A percentile compares a stretch with the other conserved stretches of the same genome.
Conservation (phyloP, 1,140 invertebrate species). For the Hermatobates lingyangjiaoensis region DNA sequence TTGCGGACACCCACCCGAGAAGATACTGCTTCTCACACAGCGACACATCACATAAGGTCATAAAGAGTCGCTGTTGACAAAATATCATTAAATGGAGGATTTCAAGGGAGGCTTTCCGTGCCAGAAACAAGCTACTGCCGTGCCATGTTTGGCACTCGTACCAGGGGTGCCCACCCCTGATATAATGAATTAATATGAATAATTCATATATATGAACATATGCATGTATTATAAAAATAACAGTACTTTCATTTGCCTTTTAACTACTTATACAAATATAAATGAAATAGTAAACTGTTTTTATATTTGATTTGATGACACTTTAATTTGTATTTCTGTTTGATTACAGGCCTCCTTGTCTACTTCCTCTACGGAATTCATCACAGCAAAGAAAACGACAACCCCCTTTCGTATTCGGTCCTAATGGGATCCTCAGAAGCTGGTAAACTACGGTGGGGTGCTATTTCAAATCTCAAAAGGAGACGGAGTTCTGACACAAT, state of each 20-base stretch:
- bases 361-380: constrained; percentile 81
- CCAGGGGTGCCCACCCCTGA: too few species aligned
- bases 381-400: constrained; percentile 62
- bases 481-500: constrained; percentile 20
- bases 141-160: too few species aligned
- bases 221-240: not conserved
- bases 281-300: not conserved
- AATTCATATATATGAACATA: not conserved
- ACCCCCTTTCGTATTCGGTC: constrained; percentile 36
- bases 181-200: not conserved
- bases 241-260: not conserved
- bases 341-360: constrained; percentile 50
- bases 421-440: constrained; percentile 42
- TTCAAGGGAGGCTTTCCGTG: too few species aligned
- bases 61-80: too few species aligned
- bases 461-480: constrained; percentile 25
- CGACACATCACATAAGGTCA: too few species aligned
- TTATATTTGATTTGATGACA: not conserved
- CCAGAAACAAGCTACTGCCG: too few species aligned
- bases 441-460: constrained; percentile 38
- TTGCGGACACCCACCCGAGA: too few species aligned
- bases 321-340: constrained; percentile 1
- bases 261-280: not conserved
- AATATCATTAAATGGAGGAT: too few species aligned
- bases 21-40: too few species aligned